Evolutionary conservation across 2,888 invertebrate species (phyloP).

Genomic region (Eristalinus aeneus): DNA sequence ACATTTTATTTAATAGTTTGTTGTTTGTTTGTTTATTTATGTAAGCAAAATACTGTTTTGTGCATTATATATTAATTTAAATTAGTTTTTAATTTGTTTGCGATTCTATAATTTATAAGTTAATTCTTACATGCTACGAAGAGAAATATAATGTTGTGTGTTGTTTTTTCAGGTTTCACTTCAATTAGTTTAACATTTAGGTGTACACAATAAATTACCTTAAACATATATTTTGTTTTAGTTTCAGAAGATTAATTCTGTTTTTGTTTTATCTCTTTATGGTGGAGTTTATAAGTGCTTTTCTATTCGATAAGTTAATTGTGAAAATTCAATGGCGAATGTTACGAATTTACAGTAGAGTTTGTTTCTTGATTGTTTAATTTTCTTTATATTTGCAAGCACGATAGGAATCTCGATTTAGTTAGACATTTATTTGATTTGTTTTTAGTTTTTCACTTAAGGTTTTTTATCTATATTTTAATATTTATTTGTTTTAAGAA

Average conservation of each 20-base stretch:
- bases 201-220: slow-evolving; percentile 66
- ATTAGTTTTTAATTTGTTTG: slow-evolving; percentile 37
- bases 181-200: slow-evolving; percentile 47
- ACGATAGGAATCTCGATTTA: slow-evolving; percentile 30
- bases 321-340: slow-evolving; percentile 53
- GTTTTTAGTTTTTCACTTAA: neutral
- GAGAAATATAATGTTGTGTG: slow-evolving; percentile 34
- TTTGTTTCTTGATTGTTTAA: neutral
- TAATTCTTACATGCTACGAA: slow-evolving; percentile 52
- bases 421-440: slow-evolving; percentile 5
- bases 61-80: slow-evolving; percentile 64
- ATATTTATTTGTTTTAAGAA: too few species aligned
- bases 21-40: slow-evolving; percentile 45
- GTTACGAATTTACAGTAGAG: slow-evolving; percentile 65
- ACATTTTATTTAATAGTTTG: slow-evolving; percentile 16
- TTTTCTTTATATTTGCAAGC: neutral
- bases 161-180: slow-evolving; percentile 29
- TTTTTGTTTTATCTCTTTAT: slow-evolving; percentile 18
- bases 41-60: slow-evolving; percentile 72
- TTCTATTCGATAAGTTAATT: neutral
- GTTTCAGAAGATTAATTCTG: slow-evolving; percentile 10
- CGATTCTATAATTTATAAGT: slow-evolving; percentile 47
- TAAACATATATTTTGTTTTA: slow-evolving; percentile 43
- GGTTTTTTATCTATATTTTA: slow-evolving; percentile 8
- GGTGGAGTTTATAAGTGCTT: slow-evolving; percentile 51